Evolutionary conservation across 2,113 vertebrate species (phyloP), one percentile per base, ranked within the genome.

Genomic region (Loxodonta africana): DNA sequence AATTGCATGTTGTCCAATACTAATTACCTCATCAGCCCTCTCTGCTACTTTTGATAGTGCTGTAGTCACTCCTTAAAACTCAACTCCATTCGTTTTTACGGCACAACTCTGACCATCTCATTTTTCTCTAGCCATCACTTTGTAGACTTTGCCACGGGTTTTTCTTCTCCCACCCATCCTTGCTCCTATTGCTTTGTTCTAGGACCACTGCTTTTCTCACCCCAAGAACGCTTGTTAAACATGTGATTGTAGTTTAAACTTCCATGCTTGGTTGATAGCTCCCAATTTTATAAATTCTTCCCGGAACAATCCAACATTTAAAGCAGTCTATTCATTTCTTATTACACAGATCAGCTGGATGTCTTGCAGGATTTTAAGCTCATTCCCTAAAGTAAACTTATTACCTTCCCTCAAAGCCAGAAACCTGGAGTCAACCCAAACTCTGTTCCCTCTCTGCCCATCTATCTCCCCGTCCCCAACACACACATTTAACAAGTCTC

Each of bases 401-500:
- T 14, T 37, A 65, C n/a, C 33, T 3, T 30, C 30, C 20, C 15
- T 12, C 33, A 33, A 25, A 44, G 69, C 53, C 30, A 6, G 23
- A 65, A 57, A 20, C 30, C 71, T 41, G 28, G 18, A 62, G 44
- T 63, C 1, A 28, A 14, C 5, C 1, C 8, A 4, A 8, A 4
- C 41, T 48, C 26, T 74, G 37, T 7, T 41, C 41, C 17, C 20
- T 30, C 69, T 33, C 44, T 14, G 1, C 23, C 8, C 10, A 5
- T 10, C 11, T 71, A 37, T 73, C 69, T 15, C 48, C 23, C 41
- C 33, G 2, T 33, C 10, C 5, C 26, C 60, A 11, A 28, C 11
- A 30, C 2, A 17, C 8, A 1, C 4, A 41, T 41, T 30, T 30
- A 17, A 1, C 0, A 4, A 10, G 23, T n/a, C 53, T 48, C 17